A percentile compares a stretch with the other conserved stretches of the same genome.
Evolutionary conservation across 2,888 invertebrate genomes (phyloP).

Genomic region (Malachius bipustulatus): DNA sequence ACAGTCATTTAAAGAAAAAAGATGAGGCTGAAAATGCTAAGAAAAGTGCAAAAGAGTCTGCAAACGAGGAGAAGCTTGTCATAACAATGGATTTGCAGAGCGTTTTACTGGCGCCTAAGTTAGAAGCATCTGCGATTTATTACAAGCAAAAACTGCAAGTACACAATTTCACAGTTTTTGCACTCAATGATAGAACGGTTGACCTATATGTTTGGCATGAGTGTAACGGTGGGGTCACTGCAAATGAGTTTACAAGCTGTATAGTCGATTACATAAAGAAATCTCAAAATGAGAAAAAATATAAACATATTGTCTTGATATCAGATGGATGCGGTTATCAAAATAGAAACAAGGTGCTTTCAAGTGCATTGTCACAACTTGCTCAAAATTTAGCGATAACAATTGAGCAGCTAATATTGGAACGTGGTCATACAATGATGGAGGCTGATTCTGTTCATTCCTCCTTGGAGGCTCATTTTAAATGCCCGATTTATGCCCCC

Average conservation of each 20-base stretch:
- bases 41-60: slow-evolving; percentile 1
- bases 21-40: slow-evolving; percentile 2
- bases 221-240: slow-evolving; percentile 1
- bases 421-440: slow-evolving; percentile 2
- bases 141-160: slow-evolving; percentile 3
- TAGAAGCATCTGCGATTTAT: slow-evolving; percentile 2
- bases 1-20: neutral
- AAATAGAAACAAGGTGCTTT: slow-evolving; percentile 1
- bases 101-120: slow-evolving; percentile 1
- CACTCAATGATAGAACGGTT: slow-evolving; percentile 1
- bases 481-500: neutral
- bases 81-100: slow-evolving; percentile 1
- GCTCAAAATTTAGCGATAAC: neutral
- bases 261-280: slow-evolving; percentile 1
- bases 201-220: slow-evolving; percentile 3
- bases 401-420: slow-evolving; percentile 2
- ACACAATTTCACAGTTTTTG: slow-evolving; percentile 1
- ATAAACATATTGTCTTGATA: slow-evolving; percentile 1
- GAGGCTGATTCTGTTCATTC: slow-evolving; percentile 1
- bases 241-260: slow-evolving; percentile 1
- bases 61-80: slow-evolving; percentile 2
- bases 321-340: slow-evolving; percentile 2
- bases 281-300: slow-evolving; percentile 2
- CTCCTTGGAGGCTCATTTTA: slow-evolving; percentile 2
- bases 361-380: slow-evolving; percentile 2